Evolutionary conservation across 2,888 invertebrate genomes (phyloP), one percentile per base, ranked within the genome.

Genomic region (Heliconius hortense): DNA sequence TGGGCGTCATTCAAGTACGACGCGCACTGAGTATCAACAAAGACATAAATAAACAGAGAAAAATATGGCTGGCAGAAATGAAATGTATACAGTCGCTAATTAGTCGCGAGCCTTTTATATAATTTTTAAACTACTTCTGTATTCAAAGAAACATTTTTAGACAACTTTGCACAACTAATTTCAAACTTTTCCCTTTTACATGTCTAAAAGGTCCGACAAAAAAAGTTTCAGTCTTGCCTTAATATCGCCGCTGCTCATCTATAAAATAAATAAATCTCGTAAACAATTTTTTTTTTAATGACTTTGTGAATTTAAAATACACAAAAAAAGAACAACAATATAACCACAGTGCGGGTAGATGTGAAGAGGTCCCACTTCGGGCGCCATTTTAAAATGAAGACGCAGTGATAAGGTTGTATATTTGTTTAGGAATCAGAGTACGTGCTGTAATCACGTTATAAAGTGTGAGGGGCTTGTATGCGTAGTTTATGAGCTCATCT

Each of bases 351-450:
- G 78, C 76, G 76, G 59, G 48, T 76, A 76, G 53, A 31, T 15
- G 24, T n/a, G 24, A 72, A 72, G 62, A 39, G 62, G 78, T 73
- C 68, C 71, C 76, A 75, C 63, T 66, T 64, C 72, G 76, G 80
- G 80, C 82, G 82, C 81, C 84, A 83, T 87, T 90, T 89, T 89
- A 90, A 90, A 92, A 89, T 88, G 88, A 88, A 89, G 88, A 87
- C 84, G 84, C 82, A 80, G 77, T 81, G 83, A 85, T 84, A 84
- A 84, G 80, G 76, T 80, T 76, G 78, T 82, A 80, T 87, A 83
- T 87, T 87, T 87, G 84, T 85, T 87, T 86, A 85, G 86, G 84
- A 82, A 84, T 84, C 80, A 81, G 75, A 80, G 79, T 77, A 78
- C 81, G 78, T 78, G 79, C 68, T 79, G 77, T 80, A 78, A 80